phyloP scores from a whole-genome alignment of 2,797 vertebrate genomes.

The Ptychobarbus kaznakovi region DNA sequence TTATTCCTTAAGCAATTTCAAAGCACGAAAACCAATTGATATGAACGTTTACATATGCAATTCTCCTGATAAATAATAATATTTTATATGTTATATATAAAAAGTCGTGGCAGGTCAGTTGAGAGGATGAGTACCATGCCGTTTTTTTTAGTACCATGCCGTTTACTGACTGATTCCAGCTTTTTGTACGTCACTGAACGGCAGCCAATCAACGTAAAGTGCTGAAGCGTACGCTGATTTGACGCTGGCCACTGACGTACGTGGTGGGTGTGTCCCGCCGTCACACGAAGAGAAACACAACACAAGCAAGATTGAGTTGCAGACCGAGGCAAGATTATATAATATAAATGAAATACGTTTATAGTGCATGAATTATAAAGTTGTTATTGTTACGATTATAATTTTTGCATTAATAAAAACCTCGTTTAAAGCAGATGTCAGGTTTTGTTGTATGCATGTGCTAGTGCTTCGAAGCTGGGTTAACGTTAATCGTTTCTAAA shows the following conservation, averaged over 20 bases:
- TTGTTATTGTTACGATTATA: not conserved
- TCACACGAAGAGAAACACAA: constrained; percentile 22
- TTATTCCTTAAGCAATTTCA: not conserved
- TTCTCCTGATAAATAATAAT: not conserved
- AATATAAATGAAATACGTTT: not conserved
- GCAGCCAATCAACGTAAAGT: constrained; percentile 20
- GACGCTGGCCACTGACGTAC: not conserved
- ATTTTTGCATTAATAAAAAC: not conserved
- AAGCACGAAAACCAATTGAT: not conserved
- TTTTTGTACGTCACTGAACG: constrained; percentile 17
- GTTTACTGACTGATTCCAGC: constrained; percentile 48
- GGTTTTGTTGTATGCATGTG: not conserved
- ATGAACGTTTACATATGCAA: not conserved
- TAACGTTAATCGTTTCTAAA: not conserved
- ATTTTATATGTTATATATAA: not conserved
- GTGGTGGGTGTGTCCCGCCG: constrained; percentile 33
- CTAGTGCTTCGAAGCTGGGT: not conserved
- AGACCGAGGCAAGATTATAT: constrained; percentile 19
- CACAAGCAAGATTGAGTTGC: constrained; percentile 2
- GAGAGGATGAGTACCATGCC: constrained; percentile 45
- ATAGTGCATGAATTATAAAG: not conserved
- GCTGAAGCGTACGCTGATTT: constrained; percentile 22
- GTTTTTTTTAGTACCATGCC: constrained; percentile 44
- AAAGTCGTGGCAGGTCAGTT: not conserved
- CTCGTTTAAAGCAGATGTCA: not conserved